A percentile compares a stretch with the other conserved stretches of the same genome.
Conservation (phyloP, 2,888 invertebrate species). For the Diplolepis rosae region DNA sequence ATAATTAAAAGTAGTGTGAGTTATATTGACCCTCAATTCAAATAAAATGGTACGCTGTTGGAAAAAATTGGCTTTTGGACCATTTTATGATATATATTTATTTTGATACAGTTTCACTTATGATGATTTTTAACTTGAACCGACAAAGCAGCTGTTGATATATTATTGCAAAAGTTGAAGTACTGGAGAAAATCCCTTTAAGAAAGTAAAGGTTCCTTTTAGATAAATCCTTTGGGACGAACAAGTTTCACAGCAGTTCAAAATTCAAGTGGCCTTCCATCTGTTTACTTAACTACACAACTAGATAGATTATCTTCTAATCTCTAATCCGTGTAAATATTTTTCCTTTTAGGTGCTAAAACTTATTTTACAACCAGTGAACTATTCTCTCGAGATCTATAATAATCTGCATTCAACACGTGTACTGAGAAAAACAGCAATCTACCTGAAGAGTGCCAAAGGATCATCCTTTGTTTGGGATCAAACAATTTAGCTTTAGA, state of each 20-base stretch:
- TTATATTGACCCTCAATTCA: no score
- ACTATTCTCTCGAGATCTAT: constrained; percentile 36
- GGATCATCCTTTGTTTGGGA: constrained; percentile 57
- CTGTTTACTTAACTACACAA: constrained; percentile 6
- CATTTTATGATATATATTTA: no score
- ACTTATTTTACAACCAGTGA: constrained; percentile 25
- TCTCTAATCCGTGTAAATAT: constrained; percentile 55
- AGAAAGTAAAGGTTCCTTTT: not conserved
- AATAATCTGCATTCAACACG: constrained; percentile 38
- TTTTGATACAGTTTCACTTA: no score
- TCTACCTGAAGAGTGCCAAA: constrained; percentile 34
- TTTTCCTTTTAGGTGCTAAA: constrained; percentile 49
- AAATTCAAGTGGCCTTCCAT: not conserved
- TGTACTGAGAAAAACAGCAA: constrained; percentile 33
- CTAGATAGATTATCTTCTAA: constrained; percentile 44
- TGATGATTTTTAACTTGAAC: no score
- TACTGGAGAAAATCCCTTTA: not conserved
- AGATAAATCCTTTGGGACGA: not conserved
- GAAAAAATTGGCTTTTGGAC: no score
- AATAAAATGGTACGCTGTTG: no score
- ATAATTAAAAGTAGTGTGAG: no score
- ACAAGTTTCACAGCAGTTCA: not conserved
- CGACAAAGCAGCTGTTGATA: no score
- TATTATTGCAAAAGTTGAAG: no score
- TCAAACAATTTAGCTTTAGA: constrained; percentile 32